Base-by-base conservation (phyloP, 2,113 vertebrate species). In the Hassar affinis region DNA sequence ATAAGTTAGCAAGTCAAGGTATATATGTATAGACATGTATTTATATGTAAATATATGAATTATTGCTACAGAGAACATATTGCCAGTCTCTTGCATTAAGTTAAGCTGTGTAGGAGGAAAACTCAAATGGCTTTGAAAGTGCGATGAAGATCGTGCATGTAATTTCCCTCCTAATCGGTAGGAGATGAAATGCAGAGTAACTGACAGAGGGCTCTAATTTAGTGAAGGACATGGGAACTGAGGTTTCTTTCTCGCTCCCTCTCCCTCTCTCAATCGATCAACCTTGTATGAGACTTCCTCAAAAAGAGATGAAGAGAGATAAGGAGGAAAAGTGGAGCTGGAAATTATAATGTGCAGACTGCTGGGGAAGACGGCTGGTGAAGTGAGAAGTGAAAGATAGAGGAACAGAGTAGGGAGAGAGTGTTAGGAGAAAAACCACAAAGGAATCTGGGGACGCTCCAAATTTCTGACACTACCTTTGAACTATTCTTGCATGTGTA, bases 191-290 rank as follows among this genome's bases (percentile, higher is more conserved):
- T 66, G 4, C 77, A 49, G 38, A 89, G 87, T 82, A 64, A 88
- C 82, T 90, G 90, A 89, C 78, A 75, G 89, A 86, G 62, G 79
- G 84, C 88, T 81, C 88, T 91, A 90, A 90, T 92, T 92, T 91
- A 87, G 88, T 35, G 86, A 90, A 78, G 84, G 83, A 90, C 85
- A 64, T 80, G 84, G 86, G 89, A 89, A 68, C 47, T 66, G 59
- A 77, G 64, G 83, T 80, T 81, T 75, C 68, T 47, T 61, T 52
- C 85, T 62, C 72, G 22, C 80, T 84, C 86, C 30, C 76, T 87
- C 88, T 88, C 57, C 78, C 84, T 77, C 47, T 33, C 74, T 90
- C 82, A 86, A 93, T 93, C 89, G 88, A 93, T 92, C 86, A 89
- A 76, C 61, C 57, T 72, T 76, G 79, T n/a, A 82, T 68, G 83